A percentile compares a stretch with the other conserved stretches of the same genome.
phyloP scores from a whole-genome alignment of 1,140 invertebrate genomes.

The Probaryconus sp. region DNA sequence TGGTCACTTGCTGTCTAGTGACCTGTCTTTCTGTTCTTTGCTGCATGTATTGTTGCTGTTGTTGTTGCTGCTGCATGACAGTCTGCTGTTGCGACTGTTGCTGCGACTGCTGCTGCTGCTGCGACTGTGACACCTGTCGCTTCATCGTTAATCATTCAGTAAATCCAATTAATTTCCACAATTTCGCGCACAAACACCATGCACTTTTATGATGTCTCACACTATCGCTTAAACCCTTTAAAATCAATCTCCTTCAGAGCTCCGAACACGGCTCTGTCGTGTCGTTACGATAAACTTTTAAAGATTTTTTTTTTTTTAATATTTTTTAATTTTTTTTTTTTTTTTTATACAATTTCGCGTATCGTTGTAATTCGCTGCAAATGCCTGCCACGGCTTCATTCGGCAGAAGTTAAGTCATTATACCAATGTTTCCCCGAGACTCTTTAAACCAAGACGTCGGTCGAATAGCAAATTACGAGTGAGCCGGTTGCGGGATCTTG shows the following conservation, averaged over 20 bases:
- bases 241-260: constrained; percentile 46
- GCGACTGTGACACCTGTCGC: constrained; percentile 78
- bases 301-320: constrained; percentile 36
- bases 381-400: constrained; percentile 80
- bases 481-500: constrained; percentile 71
- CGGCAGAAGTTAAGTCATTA: constrained; percentile 89
- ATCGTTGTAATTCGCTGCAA: constrained; percentile 45
- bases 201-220: constrained; percentile 29
- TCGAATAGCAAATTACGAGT: constrained; percentile 89
- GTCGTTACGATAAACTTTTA: constrained; percentile 39
- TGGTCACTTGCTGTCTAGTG: constrained; percentile 85
- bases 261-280: constrained; percentile 50
- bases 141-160: constrained; percentile 73
- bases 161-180: constrained; percentile 52
- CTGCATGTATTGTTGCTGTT: constrained; percentile 80
- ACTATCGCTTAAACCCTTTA: constrained; percentile 21
- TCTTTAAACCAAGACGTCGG: constrained; percentile 91
- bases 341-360: constrained; percentile 10
- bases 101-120: constrained; percentile 68
- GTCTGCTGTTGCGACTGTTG: constrained; percentile 75
- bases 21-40: constrained; percentile 87
- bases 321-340: constrained; percentile 22
- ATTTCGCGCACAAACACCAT: constrained; percentile 66
- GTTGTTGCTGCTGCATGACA: constrained; percentile 78
- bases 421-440: constrained; percentile 83